Base-by-base conservation (phyloP, 2,888 invertebrate species). In the Dexiosoma caninum region DNA sequence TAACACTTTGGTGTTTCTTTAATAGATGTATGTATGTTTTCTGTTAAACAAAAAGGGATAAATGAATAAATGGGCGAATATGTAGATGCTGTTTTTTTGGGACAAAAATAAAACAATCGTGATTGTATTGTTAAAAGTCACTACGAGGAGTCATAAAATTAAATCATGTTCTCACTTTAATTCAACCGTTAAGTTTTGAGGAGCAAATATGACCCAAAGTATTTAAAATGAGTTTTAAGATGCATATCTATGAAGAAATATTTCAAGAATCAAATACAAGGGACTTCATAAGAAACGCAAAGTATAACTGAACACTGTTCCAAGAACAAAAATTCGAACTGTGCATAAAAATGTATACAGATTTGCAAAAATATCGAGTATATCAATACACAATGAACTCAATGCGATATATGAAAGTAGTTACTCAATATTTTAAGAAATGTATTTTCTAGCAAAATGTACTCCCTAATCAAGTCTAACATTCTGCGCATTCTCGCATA, bases 141-240 rank as follows among this genome's bases (percentile, higher is more conserved):
- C 7, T 67, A 53, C 62, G 27, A 57, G 76, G 67, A 59, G 60
- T 67, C 66, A 72, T 64, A 55, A 62, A 62, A 67, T 55, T 72
- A 46, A 72, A 76, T 72, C 46, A 72, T 76, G 30, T 72, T 81
- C 76, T 72, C 76, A 76, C 76, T 71, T 76, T 42, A 71, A 67
- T 60, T 51, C 32, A 21, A 55, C 14, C 40, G 35, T 1, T 5
- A 14, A 55, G 19, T 64, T 60, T 35, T 35, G 32, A 40, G 8
- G 6, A 40, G 44, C 8, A 2, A 27, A 49, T 37, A 27, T 35
- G 23, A n/a, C 32, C 32, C 27, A 27, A 37, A 12, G 35, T n/a
- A n/a, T n/a, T n/a, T n/a, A n/a, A n/a, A n/a, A n/a, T n/a, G 21
- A 21, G 0, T 21, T 9, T 16, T 42, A 42, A 42, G 14, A 6